Evolutionary conservation across 2,797 vertebrate genomes (phyloP).

Genomic region (Apogon talboti): DNA sequence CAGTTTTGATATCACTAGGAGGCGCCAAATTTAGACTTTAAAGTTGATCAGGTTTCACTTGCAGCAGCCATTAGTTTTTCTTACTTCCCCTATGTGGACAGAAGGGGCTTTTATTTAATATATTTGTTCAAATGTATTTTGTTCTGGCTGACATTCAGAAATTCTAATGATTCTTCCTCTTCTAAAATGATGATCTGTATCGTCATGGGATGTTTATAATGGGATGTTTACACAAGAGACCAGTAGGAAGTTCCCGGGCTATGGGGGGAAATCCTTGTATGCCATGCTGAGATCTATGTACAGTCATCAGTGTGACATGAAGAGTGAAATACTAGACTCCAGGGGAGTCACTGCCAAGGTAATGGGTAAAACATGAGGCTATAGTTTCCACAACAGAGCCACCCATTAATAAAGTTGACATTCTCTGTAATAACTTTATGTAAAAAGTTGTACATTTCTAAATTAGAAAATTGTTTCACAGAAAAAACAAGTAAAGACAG

Average conservation of each 20-base stretch:
- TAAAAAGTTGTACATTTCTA: too few relatives aligned
- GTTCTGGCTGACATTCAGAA: background rate
- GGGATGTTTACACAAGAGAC: conserved; percentile 36
- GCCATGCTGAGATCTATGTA: conserved; percentile 46
- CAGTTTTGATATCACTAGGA: conserved; percentile 2
- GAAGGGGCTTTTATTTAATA: background rate
- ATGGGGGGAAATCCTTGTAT: conserved; percentile 53
- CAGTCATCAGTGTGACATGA: conserved; percentile 3
- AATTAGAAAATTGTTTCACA: background rate
- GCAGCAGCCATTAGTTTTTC: background rate
- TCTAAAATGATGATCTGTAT: background rate
- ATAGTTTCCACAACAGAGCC: background rate
- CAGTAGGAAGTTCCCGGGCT: conserved; percentile 37
- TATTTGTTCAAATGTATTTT: background rate
- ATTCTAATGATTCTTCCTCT: background rate
- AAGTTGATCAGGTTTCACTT: too few relatives aligned
- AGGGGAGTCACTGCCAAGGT: background rate
- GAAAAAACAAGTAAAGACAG: background rate
- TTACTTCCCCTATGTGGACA: background rate
- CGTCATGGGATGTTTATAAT: conserved; percentile 1
- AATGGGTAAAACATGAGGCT: conserved; percentile 3
- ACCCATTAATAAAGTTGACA: background rate
- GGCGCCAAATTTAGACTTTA: conserved; percentile 3
- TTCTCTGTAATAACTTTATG: background rate
- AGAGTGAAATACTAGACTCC: background rate